Evolutionary conservation across 2,113 vertebrate species (phyloP), one percentile per base, ranked within the genome.

Genomic region (Grammomys surdaster): DNA sequence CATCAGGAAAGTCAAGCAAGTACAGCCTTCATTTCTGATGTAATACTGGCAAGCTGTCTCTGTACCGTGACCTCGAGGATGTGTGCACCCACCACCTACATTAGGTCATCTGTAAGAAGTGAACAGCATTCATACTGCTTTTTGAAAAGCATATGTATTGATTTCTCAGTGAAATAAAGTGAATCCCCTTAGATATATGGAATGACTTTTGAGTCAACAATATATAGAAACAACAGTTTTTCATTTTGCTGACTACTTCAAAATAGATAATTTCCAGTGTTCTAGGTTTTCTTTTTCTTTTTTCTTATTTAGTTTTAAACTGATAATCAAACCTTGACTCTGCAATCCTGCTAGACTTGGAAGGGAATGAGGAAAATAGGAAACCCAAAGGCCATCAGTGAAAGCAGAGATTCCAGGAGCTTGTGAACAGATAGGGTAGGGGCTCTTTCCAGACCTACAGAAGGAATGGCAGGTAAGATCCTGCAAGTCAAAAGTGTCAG

Each of bases 161-260:
- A 92, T 95, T 48, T 86, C 65, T 31, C 54, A 95, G 46, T n/a
- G 70, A 76, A 94, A 67, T 65, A 69, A 90, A 89, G 54, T 22
- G 10, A 90, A 2, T 88, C 58, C 85, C 33, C 67, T 86, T 73
- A 36, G 20, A 86, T 28, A 93, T 58, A 40, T 75, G 72, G 70
- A 84, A 86, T 67, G 4, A 75, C 40, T n/a, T 78, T 70, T 75
- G 77, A 76, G 33, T 94, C 48, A 93, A 22, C 17, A 80, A 92
- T 40, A 72, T 3, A 56, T 31, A 80, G 36, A 93, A 69, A 65
- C 51, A 84, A 81, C 46, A 54, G 26, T 3, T 48, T 84, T 80
- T 22, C 5, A 78, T 63, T 93, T 85, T 88, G 67, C 85, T n/a
- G 46, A 85, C 9, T 46, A 92, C 13, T 85, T 86, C 72, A 94